Conservation (phyloP, 2,113 vertebrate genomes). For the Indicator indicator region DNA sequence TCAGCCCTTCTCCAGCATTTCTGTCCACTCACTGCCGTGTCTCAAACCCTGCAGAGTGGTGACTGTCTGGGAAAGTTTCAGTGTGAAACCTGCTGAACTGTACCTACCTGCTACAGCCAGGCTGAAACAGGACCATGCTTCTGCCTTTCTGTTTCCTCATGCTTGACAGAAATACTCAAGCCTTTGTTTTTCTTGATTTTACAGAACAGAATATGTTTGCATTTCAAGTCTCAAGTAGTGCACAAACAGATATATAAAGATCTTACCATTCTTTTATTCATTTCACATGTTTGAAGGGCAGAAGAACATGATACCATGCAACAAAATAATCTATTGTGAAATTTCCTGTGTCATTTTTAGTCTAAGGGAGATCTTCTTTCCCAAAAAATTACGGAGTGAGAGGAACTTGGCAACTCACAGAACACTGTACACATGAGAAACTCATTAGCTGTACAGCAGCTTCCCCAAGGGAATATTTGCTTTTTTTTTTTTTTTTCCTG, state of each 20-base stretch:
- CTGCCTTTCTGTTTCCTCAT: neutral
- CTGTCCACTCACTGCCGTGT: neutral
- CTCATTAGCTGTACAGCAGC: neutral
- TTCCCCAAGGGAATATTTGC: neutral
- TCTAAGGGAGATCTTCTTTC: neutral
- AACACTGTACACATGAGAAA: neutral
- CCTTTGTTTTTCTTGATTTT: neutral
- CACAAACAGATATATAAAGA: neutral
- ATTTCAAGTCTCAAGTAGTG: neutral
- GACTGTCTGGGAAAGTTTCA: neutral
- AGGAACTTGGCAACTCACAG: neutral
- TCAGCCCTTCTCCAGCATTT: neutral
- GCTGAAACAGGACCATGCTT: neutral
- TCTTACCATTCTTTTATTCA: neutral
- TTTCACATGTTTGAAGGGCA: neutral
- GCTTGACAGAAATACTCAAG: neutral
- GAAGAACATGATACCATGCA: fast-evolving
- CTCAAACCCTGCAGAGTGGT: neutral
- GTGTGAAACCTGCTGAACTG: neutral
- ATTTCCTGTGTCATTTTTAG: neutral
- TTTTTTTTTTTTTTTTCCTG: neutral
- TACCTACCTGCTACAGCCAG: neutral
- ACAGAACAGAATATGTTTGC: neutral
- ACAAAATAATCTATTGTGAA: neutral
- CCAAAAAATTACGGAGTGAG: neutral